Percentiles rank a stretch among this genome's conserved stretches.
Conservation (phyloP, 2,797 vertebrate genomes). For the Choloepus didactylus region DNA sequence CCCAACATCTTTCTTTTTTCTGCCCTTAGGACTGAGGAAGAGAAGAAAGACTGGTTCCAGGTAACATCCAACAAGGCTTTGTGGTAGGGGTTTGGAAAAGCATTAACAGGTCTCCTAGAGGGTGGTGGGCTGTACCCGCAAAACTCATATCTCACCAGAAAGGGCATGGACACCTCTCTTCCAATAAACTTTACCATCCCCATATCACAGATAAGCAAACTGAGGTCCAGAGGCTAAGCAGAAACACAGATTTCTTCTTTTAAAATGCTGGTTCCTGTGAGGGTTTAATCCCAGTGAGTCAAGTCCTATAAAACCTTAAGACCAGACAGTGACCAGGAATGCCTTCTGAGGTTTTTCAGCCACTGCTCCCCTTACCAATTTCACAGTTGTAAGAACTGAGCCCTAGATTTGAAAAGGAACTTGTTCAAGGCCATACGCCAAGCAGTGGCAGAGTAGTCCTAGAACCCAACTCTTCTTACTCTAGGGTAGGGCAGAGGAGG, state of each 20-base stretch:
- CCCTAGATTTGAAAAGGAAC: slow-evolving; percentile 44
- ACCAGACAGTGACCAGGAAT: slow-evolving; percentile 19
- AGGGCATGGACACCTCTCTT: slow-evolving; percentile 3
- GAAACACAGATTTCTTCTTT: slow-evolving; percentile 39
- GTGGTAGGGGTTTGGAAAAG: slow-evolving; percentile 63
- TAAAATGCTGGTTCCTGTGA: slow-evolving; percentile 53
- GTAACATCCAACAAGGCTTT: slow-evolving; percentile 84
- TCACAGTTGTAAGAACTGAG: slow-evolving; percentile 53
- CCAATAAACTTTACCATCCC: neutral
- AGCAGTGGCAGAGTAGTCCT: neutral
- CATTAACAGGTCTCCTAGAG: slow-evolving; percentile 58
- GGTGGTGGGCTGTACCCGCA: slow-evolving; percentile 12
- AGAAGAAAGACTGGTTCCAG: slow-evolving; percentile 96
- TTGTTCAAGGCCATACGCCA: slow-evolving; percentile 14
- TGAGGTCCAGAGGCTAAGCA: slow-evolving; percentile 34
- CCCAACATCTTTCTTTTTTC: slow-evolving; percentile 66
- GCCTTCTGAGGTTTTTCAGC: slow-evolving; percentile 48
- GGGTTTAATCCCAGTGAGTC: neutral
- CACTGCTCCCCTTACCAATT: neutral
- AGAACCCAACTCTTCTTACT: slow-evolving; percentile 5
- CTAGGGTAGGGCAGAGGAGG: neutral
- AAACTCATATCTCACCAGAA: slow-evolving; percentile 48
- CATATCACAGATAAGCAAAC: slow-evolving; percentile 64
- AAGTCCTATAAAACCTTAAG: slow-evolving; percentile 55
- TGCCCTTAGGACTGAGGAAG: slow-evolving; percentile 92